Base-by-base conservation (phyloP, 2,113 vertebrate genomes). In the Aegithalos caudatus region DNA sequence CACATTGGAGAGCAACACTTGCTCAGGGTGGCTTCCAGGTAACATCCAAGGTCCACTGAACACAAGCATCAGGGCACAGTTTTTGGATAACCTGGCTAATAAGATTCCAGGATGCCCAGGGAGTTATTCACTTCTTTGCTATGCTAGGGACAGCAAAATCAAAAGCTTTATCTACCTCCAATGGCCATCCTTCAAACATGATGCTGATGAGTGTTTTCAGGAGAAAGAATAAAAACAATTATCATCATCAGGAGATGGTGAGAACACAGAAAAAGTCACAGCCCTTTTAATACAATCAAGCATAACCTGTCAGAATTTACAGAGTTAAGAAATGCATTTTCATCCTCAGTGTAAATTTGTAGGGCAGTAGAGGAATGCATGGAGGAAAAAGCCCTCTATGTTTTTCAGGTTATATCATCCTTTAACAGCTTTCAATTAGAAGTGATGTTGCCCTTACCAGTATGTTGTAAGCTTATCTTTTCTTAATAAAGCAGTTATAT, bases 321-420 rank as follows among this genome's bases (percentile, higher is more conserved):
- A 17, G 37, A 54, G 23, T 20, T 38, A 40, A 22, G 31, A 84
- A 79, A 66, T 2, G 18, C 2, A 40, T 53, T 80, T 81, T 54
- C 5, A 70, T 79, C 54, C 20, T 61, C 70, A 21, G 11, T 53
- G 12, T 37, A 56, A 77, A 72, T 72, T 45, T 53, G 12, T 40
- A 38, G 7, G 74, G 8, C 47, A 74, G 24, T 8, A 57, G 31
- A 81, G 50, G 11, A 90, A 61, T 1, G 2, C 5, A 23, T 1
- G 5, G 29, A 66, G 27, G 35, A 4, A 35, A 66, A 60, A 3
- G 0, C 1, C 2, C 6, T 11, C 19, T 37, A 0, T 14, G 12
- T 42, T 53, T 70, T 82, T 72, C 14, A 76, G 9, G 18, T 50
- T 66, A 31, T 2, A 6, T 48, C 70, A 69, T n/a, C 33, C 58